phyloP scores from a whole-genome alignment of 1,140 invertebrate genomes.

The Danaus melanippus region DNA sequence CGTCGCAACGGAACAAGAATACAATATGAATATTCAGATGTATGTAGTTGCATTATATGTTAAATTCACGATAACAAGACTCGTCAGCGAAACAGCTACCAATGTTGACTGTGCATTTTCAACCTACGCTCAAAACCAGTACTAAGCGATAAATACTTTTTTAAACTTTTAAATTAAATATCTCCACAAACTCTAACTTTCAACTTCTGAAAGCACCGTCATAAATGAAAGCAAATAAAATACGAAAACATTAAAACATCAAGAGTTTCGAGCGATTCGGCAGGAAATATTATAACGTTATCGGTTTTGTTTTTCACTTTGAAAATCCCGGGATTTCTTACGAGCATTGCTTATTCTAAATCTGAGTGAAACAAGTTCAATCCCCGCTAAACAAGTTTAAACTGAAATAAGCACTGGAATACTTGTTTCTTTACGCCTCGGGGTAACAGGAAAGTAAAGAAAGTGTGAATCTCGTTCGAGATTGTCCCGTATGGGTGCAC shows the following conservation, averaged over 20 bases:
- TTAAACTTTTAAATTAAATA: too few relatives aligned
- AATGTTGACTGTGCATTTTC: constrained; percentile 13
- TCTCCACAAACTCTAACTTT: too few relatives aligned
- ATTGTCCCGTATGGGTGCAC: constrained; percentile 36
- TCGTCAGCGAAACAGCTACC: constrained; percentile 51
- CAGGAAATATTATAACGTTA: constrained; percentile 22
- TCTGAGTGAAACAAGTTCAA: constrained; percentile 41
- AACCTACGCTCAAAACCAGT: constrained; percentile 4
- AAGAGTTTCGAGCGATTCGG: constrained; percentile 12
- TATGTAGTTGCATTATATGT: constrained; percentile 39
- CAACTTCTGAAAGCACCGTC: too few relatives aligned
- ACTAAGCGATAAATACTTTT: too few relatives aligned
- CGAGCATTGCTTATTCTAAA: constrained; percentile 29
- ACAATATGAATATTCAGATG: constrained; percentile 51
- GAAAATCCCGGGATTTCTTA: constrained; percentile 22
- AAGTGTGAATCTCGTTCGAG: constrained; percentile 32
- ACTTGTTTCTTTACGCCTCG: constrained; percentile 47
- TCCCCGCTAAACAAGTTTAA: constrained; percentile 54
- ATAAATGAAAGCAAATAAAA: too few relatives aligned
- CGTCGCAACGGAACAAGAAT: constrained; percentile 31
- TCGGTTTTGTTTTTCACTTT: constrained; percentile 22
- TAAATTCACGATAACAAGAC: constrained; percentile 55
- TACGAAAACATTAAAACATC: too few relatives aligned
- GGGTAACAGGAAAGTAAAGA: constrained; percentile 42
- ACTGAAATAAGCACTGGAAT: constrained; percentile 53